Evolutionary conservation across 2,888 invertebrate genomes (phyloP).

Genomic region (Diplazon laetatorius): DNA sequence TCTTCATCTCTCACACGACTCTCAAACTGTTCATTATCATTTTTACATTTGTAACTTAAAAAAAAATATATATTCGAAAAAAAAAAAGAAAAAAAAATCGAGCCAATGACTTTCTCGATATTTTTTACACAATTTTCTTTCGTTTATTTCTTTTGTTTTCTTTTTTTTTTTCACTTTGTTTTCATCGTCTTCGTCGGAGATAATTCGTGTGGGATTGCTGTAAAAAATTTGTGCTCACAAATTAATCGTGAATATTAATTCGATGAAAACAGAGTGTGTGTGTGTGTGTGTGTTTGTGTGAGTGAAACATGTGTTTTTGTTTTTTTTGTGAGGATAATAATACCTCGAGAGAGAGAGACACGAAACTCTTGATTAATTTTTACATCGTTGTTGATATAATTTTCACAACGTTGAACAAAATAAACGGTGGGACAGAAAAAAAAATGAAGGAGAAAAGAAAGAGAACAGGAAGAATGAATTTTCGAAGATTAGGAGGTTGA

Average conservation of each 20-base stretch:
- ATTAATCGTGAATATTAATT: too few species aligned
- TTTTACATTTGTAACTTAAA: slow-evolving; percentile 24
- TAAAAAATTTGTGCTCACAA: slow-evolving; percentile 56
- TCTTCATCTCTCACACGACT: not conserved
- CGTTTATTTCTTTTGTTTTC: too few species aligned
- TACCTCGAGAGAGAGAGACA: too few species aligned
- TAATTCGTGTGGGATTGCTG: not conserved
- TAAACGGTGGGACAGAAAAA: not conserved
- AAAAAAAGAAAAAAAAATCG: not conserved
- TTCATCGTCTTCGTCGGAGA: slow-evolving; percentile 7
- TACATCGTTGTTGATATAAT: slow-evolving; percentile 36
- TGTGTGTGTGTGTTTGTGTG: too few species aligned
- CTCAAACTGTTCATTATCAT: slow-evolving; percentile 6
- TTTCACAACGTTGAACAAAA: slow-evolving; percentile 29
- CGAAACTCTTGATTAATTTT: slow-evolving; percentile 42
- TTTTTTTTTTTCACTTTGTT: too few species aligned
- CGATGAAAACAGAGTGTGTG: too few species aligned
- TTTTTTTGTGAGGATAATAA: too few species aligned
- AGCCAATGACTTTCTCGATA: slow-evolving; percentile 28
- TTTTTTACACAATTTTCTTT: slow-evolving; percentile 26
- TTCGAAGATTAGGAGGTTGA: not conserved
- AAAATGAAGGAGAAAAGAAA: not conserved
- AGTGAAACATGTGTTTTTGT: too few species aligned
- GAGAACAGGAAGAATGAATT: slow-evolving; percentile 4
- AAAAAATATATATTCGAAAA: not conserved